These are phyloP conservation scores for Nymphalis io DNA, from an alignment of 1,140 invertebrate species.

Conservation along the genomic window DNA sequence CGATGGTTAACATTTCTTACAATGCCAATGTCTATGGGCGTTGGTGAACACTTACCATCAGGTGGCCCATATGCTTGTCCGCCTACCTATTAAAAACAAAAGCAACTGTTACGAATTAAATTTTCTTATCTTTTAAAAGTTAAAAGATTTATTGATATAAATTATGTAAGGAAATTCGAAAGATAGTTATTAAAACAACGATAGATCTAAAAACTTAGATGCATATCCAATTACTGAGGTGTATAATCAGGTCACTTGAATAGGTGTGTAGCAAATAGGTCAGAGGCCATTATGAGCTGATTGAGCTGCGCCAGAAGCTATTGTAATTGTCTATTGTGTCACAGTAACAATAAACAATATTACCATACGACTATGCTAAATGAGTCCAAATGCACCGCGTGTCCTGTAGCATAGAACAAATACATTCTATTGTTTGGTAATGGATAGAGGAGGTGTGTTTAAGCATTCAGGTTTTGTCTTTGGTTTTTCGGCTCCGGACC, in stretches of 20 bases:
- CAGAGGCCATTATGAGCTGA: slow-evolving; percentile 51
- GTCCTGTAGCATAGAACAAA: slow-evolving; percentile 33
- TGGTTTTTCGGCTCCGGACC: background rate
- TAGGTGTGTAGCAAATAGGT: slow-evolving; percentile 60
- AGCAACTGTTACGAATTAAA: too few relatives aligned
- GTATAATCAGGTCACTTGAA: slow-evolving; percentile 27
- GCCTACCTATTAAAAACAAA: too few relatives aligned
- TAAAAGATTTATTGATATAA: too few relatives aligned
- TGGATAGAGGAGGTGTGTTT: slow-evolving; percentile 24
- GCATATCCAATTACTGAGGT: slow-evolving; percentile 40
- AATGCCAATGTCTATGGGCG: too few relatives aligned
- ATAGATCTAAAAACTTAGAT: slow-evolving; percentile 28
- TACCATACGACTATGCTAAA: slow-evolving; percentile 40
- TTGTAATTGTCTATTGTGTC: slow-evolving; percentile 63
- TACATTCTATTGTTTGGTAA: slow-evolving; percentile 33
- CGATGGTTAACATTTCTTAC: too few relatives aligned
- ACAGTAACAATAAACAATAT: slow-evolving; percentile 44
- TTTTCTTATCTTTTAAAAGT: too few relatives aligned
- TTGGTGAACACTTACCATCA: too few relatives aligned
- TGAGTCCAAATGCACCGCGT: slow-evolving; percentile 25
- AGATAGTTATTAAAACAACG: background rate
- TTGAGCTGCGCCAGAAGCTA: slow-evolving; percentile 46
- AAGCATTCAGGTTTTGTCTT: slow-evolving; percentile 11
- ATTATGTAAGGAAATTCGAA: background rate
- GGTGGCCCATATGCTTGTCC: too few relatives aligned